Evolutionary conservation across 2,797 vertebrate genomes (phyloP), one percentile per base, ranked within the genome.

Genomic region (Acanthurus tractus): DNA sequence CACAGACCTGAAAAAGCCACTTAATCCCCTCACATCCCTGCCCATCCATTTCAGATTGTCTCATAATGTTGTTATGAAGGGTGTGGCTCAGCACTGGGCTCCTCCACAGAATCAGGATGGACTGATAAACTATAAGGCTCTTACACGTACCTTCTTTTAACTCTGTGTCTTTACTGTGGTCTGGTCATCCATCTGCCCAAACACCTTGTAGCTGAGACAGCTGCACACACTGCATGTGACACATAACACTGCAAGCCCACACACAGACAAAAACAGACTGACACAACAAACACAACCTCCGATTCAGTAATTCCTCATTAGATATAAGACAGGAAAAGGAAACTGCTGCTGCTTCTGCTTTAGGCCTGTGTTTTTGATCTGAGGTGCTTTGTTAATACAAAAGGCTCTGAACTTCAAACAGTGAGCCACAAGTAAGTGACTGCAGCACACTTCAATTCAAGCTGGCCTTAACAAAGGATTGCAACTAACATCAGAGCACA

Each of bases 51-150:
- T 69, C 56, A 89, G 71, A 83, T 70, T 70, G 69, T 82, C 75
- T 52, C 18, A 45, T 85, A 82, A 89, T 86, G 86, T 83, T 79
- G 84, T 88, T 86, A 69, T 57, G 76, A 63, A 59, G 82, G 90
- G 88, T 63, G 90, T 89, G 91, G 87, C 85, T 81, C 66, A 45
- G 81, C 0, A 9, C 63, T 22, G n/a, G 17, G 54, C 74, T 74
- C 54, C 54, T 42, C 57, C 56, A 53, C 77, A 79, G 54, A 69
- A 81, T 84, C 63, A 74, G 63, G 40, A 87, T 76, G 42, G 79
- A 74, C 70, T 44, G 76, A 76, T 70, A 48, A 73, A 66, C 64
- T 75, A 20, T 52, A 40, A 52, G 29, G 55, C 49, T 83, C 74
- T 82, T 55, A 61, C 25, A 44, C 63, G 68, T 57, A 3, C 17